These are phyloP conservation scores for Pagrus major DNA, from an alignment of 2,113 vertebrate genomes.

Conservation along the genomic window DNA sequence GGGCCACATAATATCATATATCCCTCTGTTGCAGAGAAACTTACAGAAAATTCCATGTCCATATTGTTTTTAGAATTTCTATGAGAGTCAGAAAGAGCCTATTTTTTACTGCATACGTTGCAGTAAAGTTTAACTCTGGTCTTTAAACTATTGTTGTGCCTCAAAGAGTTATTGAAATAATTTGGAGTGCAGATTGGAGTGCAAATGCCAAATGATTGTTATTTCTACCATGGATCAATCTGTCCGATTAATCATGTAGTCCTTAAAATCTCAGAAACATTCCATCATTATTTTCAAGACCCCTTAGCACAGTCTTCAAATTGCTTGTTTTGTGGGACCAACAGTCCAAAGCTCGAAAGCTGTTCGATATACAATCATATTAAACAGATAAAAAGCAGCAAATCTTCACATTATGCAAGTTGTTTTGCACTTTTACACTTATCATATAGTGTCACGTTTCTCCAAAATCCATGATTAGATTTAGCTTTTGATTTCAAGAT, in stretches of 20 bases:
- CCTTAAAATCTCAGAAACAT: not conserved
- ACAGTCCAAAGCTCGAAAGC: not conserved
- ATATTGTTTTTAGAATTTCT: slow-evolving; percentile 51
- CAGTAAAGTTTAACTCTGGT: slow-evolving; percentile 38
- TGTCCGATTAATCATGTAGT: not conserved
- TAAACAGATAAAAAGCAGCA: not conserved
- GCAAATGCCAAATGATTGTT: slow-evolving; percentile 1
- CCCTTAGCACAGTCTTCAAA: not conserved
- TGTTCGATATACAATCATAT: not conserved
- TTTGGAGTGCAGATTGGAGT: slow-evolving; percentile 17
- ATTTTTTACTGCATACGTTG: slow-evolving; percentile 36
- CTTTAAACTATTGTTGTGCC: slow-evolving; percentile 24
- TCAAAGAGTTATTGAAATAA: slow-evolving; percentile 5
- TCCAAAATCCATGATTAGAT: no score
- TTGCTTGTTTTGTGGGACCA: no score
- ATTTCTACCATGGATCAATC: not conserved
- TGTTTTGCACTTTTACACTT: not conserved
- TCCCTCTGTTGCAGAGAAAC: slow-evolving; percentile 46
- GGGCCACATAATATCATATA: slow-evolving; percentile 67
- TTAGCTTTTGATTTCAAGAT: no score
- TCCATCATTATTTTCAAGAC: not conserved
- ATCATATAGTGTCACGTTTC: no score
- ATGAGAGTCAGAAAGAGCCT: slow-evolving; percentile 10
- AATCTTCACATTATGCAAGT: not conserved
- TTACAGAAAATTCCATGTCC: slow-evolving; percentile 48